Base-by-base conservation (phyloP, 2,888 invertebrate species). In the Sericinus montela region DNA sequence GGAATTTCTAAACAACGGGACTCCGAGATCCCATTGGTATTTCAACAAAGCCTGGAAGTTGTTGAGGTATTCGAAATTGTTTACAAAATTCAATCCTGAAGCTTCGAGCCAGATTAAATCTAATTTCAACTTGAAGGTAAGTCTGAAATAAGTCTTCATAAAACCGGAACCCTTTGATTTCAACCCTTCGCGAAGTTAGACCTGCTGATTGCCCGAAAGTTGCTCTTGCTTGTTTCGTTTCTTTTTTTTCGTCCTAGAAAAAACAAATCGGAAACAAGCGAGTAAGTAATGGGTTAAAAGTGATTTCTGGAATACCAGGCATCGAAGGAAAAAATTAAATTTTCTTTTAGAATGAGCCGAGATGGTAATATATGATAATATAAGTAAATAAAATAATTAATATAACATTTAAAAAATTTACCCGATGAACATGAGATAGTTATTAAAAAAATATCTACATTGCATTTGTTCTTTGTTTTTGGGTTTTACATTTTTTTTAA, bases 81-180 rank as follows among this genome's bases (percentile, higher is more conserved):
- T 87, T 85, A 87, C 86, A 86, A 86, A 88, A 87, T 87, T 87
- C 87, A 88, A 87, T 87, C 87, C 85, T 82, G 81, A 84, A 86
- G 83, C 87, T 85, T 76, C 82, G 83, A 80, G 84, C 78, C 86
- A 63, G 88, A 87, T 87, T 87, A 87, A 88, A 88, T 88, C 87
- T 87, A 88, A 88, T 88, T 87, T 86, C 82, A 87, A 88, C 84
- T 87, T 80, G 73, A 81, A 85, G 87, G 86, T 86, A 88, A 88
- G 86, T 85, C 87, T 84, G 79, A 86, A 87, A 88, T 87, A 87
- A 88, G 86, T 87, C 87, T 87, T 86, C 85, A 86, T 87, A 87
- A 86, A 86, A 88, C 84, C 81, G 81, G 82, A 83, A 82, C 86
- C 85, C 86, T 87, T 88, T 87, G 87, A 88, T 49, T 88, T 88